These are phyloP conservation scores for Triplophysa bombifrons DNA, from an alignment of 2,797 vertebrate genomes.

Conservation along the genomic window DNA sequence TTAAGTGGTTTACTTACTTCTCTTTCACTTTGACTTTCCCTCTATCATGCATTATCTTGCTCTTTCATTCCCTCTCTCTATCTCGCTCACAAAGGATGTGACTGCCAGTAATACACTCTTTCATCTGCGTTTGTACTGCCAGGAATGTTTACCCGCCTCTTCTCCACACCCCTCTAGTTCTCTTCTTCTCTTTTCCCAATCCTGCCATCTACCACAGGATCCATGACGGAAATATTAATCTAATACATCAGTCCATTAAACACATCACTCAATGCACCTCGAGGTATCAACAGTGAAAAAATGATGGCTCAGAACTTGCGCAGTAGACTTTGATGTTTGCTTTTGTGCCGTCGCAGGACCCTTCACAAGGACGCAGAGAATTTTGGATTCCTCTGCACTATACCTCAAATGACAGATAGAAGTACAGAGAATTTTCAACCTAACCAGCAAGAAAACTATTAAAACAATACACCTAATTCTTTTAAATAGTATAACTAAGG, in stretches of 20 bases:
- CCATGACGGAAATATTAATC: background rate
- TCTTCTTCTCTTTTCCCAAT: slow-evolving; percentile 32
- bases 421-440: no score
- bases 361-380: background rate
- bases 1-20: slow-evolving; percentile 80
- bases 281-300: background rate
- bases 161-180: slow-evolving; percentile 12
- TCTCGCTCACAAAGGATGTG: slow-evolving; percentile 80
- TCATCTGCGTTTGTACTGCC: slow-evolving; percentile 75
- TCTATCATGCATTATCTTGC: slow-evolving; percentile 75
- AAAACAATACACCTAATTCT: no score
- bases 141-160: slow-evolving; percentile 73
- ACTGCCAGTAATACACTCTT: slow-evolving; percentile 80
- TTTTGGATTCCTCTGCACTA: background rate
- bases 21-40: slow-evolving; percentile 80
- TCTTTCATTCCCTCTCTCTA: slow-evolving; percentile 77
- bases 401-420: background rate
- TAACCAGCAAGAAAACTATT: background rate
- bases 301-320: background rate
- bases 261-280: background rate
- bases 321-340: background rate
- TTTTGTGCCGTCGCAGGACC: background rate
- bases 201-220: slow-evolving; percentile 1
- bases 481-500: no score
- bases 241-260: background rate